These are phyloP conservation scores for Pristiophorus japonicus DNA, from an alignment of 2,113 vertebrate species.

Conservation along the genomic window DNA sequence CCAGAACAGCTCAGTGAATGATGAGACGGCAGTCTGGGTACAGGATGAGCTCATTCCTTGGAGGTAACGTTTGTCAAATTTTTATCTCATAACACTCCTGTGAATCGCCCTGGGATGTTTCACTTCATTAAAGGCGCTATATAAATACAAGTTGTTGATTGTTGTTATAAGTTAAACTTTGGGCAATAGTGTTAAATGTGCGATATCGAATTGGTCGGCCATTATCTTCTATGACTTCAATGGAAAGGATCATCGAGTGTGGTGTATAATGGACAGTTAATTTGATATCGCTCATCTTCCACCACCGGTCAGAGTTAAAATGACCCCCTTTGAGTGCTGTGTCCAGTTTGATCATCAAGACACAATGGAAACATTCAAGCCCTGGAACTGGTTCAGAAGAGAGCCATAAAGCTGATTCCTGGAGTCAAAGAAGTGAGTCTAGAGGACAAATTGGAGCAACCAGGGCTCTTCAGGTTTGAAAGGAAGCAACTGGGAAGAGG, in stretches of 20 bases:
- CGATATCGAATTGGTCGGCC: background rate
- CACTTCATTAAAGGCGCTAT: no score
- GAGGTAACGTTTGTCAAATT: no score
- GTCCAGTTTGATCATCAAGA: background rate
- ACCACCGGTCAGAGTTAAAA: background rate
- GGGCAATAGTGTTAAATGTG: background rate
- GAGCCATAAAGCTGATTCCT: background rate
- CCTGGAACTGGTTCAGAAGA: background rate
- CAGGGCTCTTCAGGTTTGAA: background rate
- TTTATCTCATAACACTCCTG: no score
- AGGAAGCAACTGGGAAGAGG: background rate
- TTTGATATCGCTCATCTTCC: background rate
- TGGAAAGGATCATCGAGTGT: background rate
- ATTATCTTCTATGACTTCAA: background rate
- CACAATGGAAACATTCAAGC: background rate
- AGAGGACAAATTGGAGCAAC: background rate
- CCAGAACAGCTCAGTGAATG: background rate
- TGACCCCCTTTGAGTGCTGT: background rate
- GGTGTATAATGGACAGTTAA: background rate
- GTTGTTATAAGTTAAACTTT: background rate
- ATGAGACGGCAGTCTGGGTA: background rate
- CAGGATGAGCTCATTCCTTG: background rate
- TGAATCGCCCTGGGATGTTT: no score
- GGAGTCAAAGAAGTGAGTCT: background rate
- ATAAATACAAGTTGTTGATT: no score